Conservation (phyloP, 2,113 vertebrate genomes). For the Malurus alboscapulatus region DNA sequence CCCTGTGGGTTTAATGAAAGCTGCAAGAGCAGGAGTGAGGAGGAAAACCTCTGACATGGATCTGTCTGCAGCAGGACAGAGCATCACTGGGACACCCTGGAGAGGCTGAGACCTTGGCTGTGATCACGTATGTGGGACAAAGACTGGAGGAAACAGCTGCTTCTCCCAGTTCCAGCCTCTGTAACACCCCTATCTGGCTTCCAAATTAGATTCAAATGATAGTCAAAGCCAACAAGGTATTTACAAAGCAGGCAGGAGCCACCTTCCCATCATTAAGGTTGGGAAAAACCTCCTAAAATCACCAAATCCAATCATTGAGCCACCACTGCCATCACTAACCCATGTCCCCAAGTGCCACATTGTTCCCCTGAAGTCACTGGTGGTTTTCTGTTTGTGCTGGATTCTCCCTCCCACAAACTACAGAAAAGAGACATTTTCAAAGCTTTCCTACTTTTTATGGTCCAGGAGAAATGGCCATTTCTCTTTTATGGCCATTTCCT, state of each 20-base stretch:
- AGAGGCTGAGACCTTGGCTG: background rate
- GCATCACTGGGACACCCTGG: background rate
- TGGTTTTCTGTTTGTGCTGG: background rate
- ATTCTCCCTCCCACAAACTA: background rate
- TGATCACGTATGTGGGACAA: background rate
- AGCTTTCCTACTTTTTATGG: background rate
- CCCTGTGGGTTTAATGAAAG: background rate
- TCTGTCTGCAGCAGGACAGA: background rate
- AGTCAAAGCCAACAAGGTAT: background rate
- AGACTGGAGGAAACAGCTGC: background rate
- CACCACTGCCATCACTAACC: background rate
- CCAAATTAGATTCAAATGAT: background rate
- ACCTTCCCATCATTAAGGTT: background rate
- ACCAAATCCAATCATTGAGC: no score
- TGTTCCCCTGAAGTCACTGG: background rate
- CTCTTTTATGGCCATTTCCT: background rate
- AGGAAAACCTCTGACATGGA: background rate
- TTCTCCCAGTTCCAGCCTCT: background rate
- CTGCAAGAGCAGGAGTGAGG: background rate
- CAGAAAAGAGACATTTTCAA: background rate
- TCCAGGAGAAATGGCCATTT: background rate
- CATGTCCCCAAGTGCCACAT: background rate
- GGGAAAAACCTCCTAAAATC: background rate
- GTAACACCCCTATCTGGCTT: background rate
- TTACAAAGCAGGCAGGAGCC: background rate